phyloP scores from a whole-genome alignment of 2,113 vertebrate species.

The Vulpes lagopus region DNA sequence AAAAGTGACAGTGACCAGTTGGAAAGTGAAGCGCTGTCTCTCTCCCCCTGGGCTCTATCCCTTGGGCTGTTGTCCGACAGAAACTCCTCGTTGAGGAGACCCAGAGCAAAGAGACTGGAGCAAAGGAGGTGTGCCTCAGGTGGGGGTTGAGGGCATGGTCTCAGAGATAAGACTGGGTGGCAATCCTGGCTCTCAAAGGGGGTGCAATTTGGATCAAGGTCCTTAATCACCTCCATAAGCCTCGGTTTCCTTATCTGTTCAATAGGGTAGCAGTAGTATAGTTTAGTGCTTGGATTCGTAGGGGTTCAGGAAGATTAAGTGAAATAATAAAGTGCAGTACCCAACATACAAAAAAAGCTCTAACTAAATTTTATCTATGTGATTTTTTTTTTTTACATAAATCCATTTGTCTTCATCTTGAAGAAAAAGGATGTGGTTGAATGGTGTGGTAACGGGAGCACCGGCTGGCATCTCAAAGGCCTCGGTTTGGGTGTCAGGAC shows the following conservation, averaged over 20 bases:
- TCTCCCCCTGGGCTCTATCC: not conserved
- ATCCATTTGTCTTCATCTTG: not conserved
- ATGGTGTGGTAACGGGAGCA: rapidly evolving
- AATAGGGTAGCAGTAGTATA: not conserved
- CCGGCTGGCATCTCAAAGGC: rapidly evolving
- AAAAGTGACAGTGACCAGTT: not conserved
- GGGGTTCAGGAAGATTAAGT: not conserved
- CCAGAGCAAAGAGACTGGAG: not conserved
- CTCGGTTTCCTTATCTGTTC: not conserved
- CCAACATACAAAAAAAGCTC: not conserved
- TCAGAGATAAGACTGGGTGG: not conserved
- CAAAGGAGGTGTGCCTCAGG: not conserved
- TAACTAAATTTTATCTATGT: not conserved
- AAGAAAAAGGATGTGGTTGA: not conserved
- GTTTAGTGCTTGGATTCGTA: not conserved
- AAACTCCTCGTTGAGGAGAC: not conserved
- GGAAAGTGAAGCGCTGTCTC: not conserved
- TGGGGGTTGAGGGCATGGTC: not conserved
- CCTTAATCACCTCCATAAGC: not conserved
- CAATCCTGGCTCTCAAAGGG: not conserved
- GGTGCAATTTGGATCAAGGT: not conserved
- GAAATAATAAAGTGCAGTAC: not conserved
- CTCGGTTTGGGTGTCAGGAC: not conserved
- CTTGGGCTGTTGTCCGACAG: not conserved
- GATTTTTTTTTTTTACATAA: not conserved